Conservation (phyloP, 2,888 invertebrate genomes). For the Lamellibrachia satsuma region DNA sequence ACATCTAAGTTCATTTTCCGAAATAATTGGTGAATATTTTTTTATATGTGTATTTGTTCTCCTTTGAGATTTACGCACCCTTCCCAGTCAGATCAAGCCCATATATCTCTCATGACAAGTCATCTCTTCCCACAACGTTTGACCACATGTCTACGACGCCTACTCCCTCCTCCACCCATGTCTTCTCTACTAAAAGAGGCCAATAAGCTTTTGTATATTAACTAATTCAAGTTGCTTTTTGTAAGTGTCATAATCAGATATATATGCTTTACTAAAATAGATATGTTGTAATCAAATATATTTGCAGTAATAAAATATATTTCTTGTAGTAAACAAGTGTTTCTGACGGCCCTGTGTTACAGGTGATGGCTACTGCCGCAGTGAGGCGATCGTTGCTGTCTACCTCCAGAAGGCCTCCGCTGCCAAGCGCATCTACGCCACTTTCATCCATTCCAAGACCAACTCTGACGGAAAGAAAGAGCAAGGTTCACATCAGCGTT, state of each 20-base stretch:
- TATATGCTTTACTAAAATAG: not conserved
- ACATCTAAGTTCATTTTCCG: no score
- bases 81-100: no score
- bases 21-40: no score
- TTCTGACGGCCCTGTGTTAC: conserved; percentile 23
- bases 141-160: no score
- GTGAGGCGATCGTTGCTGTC: conserved; percentile 86
- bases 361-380: conserved; percentile 88
- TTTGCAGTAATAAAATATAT: not conserved
- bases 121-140: no score
- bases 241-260: not conserved
- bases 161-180: no score
- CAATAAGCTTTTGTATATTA: not conserved
- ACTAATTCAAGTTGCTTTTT: not conserved
- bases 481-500: conserved; percentile 71
- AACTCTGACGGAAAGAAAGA: conserved; percentile 94
- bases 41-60: no score
- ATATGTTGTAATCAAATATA: not conserved
- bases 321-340: not conserved
- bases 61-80: no score
- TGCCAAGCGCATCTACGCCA: conserved; percentile 85
- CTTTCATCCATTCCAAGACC: conserved; percentile 85
- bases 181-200: not conserved
- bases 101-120: no score
- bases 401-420: conserved; percentile 81